Percentiles rank a stretch among this genome's conserved stretches.
Conservation (phyloP, 2,113 vertebrate species). For the Embiotoca jacksoni region DNA sequence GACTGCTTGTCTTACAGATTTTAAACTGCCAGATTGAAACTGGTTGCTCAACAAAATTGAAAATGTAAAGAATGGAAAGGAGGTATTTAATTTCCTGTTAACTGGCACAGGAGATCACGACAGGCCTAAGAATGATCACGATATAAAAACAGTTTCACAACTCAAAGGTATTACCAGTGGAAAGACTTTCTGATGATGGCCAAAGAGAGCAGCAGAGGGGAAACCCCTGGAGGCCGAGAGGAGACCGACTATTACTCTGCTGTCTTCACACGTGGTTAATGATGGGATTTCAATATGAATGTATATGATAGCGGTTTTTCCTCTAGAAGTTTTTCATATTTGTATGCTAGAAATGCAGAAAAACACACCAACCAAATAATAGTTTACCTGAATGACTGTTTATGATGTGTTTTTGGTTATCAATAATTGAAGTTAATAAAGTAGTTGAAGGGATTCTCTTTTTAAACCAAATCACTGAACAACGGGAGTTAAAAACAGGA, state of each 20-base stretch:
- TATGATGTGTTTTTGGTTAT: background rate
- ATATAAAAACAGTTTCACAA: background rate
- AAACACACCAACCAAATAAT: background rate
- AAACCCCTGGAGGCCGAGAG: slow-evolving; percentile 32
- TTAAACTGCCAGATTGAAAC: background rate
- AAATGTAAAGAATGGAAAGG: background rate
- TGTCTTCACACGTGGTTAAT: too few species aligned
- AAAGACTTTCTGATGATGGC: background rate
- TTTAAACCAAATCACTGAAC: background rate
- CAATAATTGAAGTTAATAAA: background rate
- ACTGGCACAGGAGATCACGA: background rate
- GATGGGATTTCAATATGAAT: too few species aligned
- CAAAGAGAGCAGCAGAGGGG: slow-evolving; percentile 15
- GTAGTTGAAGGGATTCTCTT: background rate
- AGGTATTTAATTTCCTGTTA: background rate
- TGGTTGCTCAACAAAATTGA: background rate
- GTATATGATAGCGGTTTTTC: too few species aligned
- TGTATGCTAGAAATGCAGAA: background rate
- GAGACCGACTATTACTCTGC: slow-evolving; percentile 19
- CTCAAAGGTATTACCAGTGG: background rate
- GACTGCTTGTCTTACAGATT: background rate
- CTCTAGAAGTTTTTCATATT: background rate
- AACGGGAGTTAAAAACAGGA: too few species aligned
- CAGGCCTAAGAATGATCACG: background rate
- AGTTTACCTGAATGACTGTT: background rate